Base-by-base conservation (phyloP, 2,888 invertebrate species). In the Pandemis cinnamomeana region DNA sequence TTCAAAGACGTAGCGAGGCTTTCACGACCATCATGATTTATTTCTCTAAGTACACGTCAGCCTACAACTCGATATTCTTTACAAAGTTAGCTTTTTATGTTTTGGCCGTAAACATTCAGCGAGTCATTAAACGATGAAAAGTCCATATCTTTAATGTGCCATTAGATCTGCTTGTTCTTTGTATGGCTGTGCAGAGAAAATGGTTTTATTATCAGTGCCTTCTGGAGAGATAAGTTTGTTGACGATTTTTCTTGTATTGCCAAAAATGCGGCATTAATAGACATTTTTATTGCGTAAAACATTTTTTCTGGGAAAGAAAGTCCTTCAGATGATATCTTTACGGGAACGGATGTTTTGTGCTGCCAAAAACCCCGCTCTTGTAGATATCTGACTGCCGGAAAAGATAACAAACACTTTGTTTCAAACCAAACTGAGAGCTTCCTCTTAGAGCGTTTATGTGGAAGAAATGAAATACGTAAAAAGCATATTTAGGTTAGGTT, bases 61-160 rank as follows among this genome's bases (percentile, higher is more conserved):
- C 41, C 27, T 71, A 63, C 71, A 73, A 72, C 73, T 70, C 76
- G 77, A 78, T 79, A 75, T 79, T 80, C 79, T 78, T 79, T 78
- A 82, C 82, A 81, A 75, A 71, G 66, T 77, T 71, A 67, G 71
- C 71, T 71, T 77, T 77, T 82, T 84, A 71, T 66, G 53, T 60
- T 66, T 82, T 81, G 83, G 80, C 81, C 86, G 81, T 91, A 88
- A 91, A 89, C 83, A 79, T 82, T 81, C 76, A 77, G 77, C 82
- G 82, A 81, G 81, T 81, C 84, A 82, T 90, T 88, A 84, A 86
- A 84, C 84, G 86, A 83, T 83, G 80, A 83, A 87, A 84, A 81
- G 83, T 82, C 84, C 86, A 86, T 87, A 89, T 87, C 80, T 90
- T 91, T 90, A 89, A 91, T 88, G 88, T 84, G 80, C 88, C 84